Evolutionary conservation across 2,888 invertebrate species (phyloP).

Genomic region (Alloscopus bannaensis): DNA sequence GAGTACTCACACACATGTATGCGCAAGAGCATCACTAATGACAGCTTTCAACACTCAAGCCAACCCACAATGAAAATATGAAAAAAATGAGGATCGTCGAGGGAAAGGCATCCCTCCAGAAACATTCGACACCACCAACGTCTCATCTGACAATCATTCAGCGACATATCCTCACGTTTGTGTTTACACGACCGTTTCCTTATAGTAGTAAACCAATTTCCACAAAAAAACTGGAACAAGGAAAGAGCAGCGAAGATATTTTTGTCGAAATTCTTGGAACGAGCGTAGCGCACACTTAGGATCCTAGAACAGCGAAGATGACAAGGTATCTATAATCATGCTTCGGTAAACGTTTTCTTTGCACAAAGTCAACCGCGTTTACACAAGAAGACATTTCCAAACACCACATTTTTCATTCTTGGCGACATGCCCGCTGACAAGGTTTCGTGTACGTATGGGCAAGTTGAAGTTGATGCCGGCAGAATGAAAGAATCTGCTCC

Average conservation of each 20-base stretch:
- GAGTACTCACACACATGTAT: not conserved
- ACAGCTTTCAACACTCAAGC: constrained; percentile 56
- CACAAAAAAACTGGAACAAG: not conserved
- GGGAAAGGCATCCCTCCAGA: not conserved
- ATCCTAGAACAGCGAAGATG: constrained; percentile 20
- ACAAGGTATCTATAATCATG: constrained; percentile 40
- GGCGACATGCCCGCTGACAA: constrained; percentile 46
- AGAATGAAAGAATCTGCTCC: constrained; percentile 2
- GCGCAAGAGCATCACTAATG: constrained; percentile 38
- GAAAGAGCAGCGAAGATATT: no score
- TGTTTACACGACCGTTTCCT: not conserved
- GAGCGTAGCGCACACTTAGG: not conserved
- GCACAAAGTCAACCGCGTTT: constrained; percentile 39
- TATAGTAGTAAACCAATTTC: constrained; percentile 7
- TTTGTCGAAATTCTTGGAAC: constrained; percentile 5
- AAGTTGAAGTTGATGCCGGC: constrained; percentile 5
- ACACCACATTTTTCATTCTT: constrained; percentile 50
- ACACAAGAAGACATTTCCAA: constrained; percentile 15
- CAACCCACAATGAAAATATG: constrained; percentile 32
- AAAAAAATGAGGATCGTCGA: not conserved
- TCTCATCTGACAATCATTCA: constrained; percentile 50
- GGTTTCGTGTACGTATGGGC: not conserved
- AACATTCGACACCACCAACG: constrained; percentile 27
- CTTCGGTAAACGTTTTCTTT: constrained; percentile 33
- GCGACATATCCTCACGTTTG: constrained; percentile 27